phyloP scores from a whole-genome alignment of 1,140 invertebrate genomes.

The Drosophila quadrilineata region DNA sequence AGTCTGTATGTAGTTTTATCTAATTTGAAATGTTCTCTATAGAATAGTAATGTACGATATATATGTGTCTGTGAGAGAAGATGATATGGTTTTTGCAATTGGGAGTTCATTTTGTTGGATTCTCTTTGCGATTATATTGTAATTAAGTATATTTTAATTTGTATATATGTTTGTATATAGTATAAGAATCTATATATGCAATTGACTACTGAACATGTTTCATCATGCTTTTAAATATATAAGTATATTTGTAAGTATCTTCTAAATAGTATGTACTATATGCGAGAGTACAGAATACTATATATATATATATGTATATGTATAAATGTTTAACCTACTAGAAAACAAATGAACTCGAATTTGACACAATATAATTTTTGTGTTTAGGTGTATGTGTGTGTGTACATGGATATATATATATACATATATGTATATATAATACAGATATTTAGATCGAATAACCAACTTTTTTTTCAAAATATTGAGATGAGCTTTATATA shows the following conservation, averaged over 20 bases:
- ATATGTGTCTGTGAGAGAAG: constrained; percentile 38
- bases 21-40: constrained; percentile 50
- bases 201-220: constrained; percentile 74
- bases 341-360: constrained; percentile 43
- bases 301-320: constrained; percentile 30
- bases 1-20: constrained; percentile 30
- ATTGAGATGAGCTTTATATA: constrained; percentile 27
- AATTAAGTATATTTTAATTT: too few species aligned
- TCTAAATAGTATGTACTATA: too few species aligned
- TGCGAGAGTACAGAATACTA: too few species aligned
- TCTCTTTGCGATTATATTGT: constrained; percentile 42
- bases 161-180: constrained; percentile 33
- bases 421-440: constrained; percentile 41
- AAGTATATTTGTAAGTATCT: constrained; percentile 33
- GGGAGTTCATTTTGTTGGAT: constrained; percentile 30
- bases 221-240: constrained; percentile 63
- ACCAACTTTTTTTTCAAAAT: constrained; percentile 19
- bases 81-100: constrained; percentile 61
- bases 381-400: constrained; percentile 30
- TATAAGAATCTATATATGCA: constrained; percentile 49
- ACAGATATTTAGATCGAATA: constrained; percentile 41
- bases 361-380: constrained; percentile 31
- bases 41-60: too few species aligned
- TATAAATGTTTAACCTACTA: constrained; percentile 47
- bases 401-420: not conserved